These are phyloP conservation scores for Hyperoplus immaculatus DNA, from an alignment of 2,797 vertebrate species.

Conservation along the genomic window DNA sequence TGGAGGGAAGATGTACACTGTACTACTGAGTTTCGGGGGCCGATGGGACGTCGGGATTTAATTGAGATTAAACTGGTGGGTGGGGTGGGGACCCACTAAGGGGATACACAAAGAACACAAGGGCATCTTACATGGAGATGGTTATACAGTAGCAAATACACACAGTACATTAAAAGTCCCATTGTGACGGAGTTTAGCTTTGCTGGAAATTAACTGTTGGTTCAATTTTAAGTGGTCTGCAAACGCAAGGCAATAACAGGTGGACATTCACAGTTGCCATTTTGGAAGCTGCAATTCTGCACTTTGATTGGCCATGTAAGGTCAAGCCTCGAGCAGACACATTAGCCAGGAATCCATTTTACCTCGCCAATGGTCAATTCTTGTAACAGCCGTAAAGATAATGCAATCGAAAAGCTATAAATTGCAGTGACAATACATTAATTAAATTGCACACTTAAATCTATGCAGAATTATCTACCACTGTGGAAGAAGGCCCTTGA, in stretches of 20 bases:
- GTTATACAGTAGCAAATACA: slow-evolving; percentile 33
- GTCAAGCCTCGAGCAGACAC: slow-evolving; percentile 70
- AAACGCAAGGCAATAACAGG: slow-evolving; percentile 50
- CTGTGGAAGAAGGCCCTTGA: slow-evolving; percentile 47
- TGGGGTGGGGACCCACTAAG: slow-evolving; percentile 63
- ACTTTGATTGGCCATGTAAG: slow-evolving; percentile 61
- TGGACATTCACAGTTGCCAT: slow-evolving; percentile 56
- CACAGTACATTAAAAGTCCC: slow-evolving; percentile 15
- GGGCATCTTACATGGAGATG: slow-evolving; percentile 32
- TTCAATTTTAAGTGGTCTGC: slow-evolving; percentile 38
- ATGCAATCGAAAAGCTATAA: slow-evolving; percentile 78
- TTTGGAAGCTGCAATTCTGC: slow-evolving; percentile 51
- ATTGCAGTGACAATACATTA: slow-evolving; percentile 76
- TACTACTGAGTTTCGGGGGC: slow-evolving; percentile 73
- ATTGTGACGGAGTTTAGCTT: slow-evolving; percentile 4
- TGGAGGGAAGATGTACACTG: slow-evolving; percentile 67
- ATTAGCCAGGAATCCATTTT: slow-evolving; percentile 78
- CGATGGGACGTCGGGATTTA: slow-evolving; percentile 72
- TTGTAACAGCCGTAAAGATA: slow-evolving; percentile 75
- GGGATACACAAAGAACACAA: slow-evolving; percentile 49
- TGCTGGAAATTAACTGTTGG: slow-evolving; percentile 8
- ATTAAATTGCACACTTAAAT: slow-evolving; percentile 79
- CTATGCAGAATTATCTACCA: slow-evolving; percentile 63
- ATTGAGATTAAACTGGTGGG: slow-evolving; percentile 80
- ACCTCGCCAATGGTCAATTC: slow-evolving; percentile 77